Evolutionary conservation across 2,888 invertebrate species (phyloP).

Genomic region (Camptogramma bilineatum): DNA sequence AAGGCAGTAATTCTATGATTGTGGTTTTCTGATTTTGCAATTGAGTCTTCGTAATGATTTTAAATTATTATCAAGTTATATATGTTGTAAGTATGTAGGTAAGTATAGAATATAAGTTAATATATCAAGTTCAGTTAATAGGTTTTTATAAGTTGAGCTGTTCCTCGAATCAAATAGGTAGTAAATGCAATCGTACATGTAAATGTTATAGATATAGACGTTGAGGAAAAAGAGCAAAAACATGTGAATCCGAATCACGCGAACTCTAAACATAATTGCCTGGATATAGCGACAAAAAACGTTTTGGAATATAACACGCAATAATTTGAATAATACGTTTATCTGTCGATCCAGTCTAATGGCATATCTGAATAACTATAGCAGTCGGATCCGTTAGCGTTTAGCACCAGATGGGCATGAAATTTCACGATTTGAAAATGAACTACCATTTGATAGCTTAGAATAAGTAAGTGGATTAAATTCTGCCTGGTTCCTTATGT

Average conservation of each 20-base stretch:
- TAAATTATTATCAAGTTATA: no score
- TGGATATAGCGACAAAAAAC: constrained; percentile 75
- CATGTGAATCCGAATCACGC: constrained; percentile 75
- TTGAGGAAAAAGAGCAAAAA: constrained; percentile 44
- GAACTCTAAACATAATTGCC: constrained; percentile 72
- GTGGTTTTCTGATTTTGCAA: not conserved
- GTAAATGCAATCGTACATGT: not conserved
- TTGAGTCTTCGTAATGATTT: not conserved
- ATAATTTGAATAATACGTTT: constrained; percentile 75
- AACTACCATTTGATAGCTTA: constrained; percentile 22
- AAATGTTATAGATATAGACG: constrained; percentile 23
- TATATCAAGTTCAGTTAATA: not conserved
- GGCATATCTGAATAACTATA: constrained; percentile 62
- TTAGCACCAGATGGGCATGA: constrained; percentile 45
- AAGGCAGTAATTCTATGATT: not conserved
- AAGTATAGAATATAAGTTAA: no score
- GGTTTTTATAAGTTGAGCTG: not conserved
- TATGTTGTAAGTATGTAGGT: no score
- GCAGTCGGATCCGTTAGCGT: constrained; percentile 51
- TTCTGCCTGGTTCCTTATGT: not conserved
- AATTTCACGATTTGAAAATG: constrained; percentile 46
- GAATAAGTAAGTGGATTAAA: constrained; percentile 2
- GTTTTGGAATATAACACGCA: constrained; percentile 76
- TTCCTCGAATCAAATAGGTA: constrained; percentile 13
- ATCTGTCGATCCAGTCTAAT: constrained; percentile 69